A percentile compares a stretch with the other conserved stretches of the same genome.
These are phyloP conservation scores for Metallyticus violacea DNA, from an alignment of 2,888 invertebrate genomes.

Conservation along the genomic window DNA sequence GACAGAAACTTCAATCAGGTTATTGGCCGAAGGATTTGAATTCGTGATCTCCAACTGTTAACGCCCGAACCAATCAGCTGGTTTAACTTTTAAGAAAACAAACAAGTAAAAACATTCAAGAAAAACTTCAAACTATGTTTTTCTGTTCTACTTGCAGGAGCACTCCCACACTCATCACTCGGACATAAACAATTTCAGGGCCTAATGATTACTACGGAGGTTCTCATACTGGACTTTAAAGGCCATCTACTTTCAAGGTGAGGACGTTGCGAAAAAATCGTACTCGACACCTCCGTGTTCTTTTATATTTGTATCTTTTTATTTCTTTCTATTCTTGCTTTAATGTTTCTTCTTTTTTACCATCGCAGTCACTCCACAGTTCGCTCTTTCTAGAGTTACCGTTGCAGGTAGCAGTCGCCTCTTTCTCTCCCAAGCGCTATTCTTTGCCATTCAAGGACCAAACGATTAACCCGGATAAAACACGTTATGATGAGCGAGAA, in stretches of 20 bases:
- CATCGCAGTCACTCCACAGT: neutral
- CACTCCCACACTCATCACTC: neutral
- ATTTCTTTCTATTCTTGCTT: neutral
- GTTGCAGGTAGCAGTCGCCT: neutral
- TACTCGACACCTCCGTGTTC: neutral
- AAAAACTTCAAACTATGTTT: too few species aligned
- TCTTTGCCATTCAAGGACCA: neutral
- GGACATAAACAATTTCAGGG: too few species aligned
- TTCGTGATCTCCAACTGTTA: too few species aligned
- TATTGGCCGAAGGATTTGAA: too few species aligned
- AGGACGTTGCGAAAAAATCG: neutral
- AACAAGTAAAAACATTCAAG: too few species aligned
- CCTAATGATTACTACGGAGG: neutral
- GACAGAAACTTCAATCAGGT: too few species aligned
- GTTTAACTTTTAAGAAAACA: too few species aligned
- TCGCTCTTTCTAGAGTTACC: neutral
- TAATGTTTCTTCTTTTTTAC: neutral
- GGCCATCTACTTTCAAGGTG: neutral
- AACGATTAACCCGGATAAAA: neutral
- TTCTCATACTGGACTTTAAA: neutral
- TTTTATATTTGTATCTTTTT: neutral
- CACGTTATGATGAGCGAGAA: neutral
- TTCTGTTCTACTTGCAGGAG: neutral
- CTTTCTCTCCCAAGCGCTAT: too few species aligned
- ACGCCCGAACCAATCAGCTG: too few species aligned